phyloP scores from a whole-genome alignment of 2,113 vertebrate species.

The Morone chrysops region DNA sequence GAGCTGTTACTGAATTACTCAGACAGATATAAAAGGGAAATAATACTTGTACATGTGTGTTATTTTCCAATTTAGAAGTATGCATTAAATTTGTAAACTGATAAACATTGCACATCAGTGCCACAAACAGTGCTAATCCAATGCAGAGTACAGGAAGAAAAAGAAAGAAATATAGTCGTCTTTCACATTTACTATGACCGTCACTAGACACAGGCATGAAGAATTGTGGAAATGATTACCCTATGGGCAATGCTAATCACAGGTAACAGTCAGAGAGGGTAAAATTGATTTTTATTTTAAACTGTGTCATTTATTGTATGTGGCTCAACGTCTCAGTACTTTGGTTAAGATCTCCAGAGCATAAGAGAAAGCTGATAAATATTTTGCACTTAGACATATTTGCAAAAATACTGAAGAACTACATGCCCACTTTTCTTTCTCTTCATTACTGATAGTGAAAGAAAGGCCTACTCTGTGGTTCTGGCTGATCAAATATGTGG shows the following conservation, averaged over 20 bases:
- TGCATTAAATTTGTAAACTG: neutral
- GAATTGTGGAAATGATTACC: neutral
- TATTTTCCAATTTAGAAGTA: neutral
- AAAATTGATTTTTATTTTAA: neutral
- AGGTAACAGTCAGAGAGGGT: neutral
- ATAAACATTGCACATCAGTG: neutral
- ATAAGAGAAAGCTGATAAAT: neutral
- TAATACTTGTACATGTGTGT: neutral
- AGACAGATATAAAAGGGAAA: neutral
- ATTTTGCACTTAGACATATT: neutral
- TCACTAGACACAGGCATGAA: neutral
- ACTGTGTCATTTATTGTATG: neutral
- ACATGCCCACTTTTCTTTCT: neutral
- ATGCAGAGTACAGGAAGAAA: no score
- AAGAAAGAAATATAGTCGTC: no score
- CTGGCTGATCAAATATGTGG: conserved; percentile 32
- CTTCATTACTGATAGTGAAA: neutral
- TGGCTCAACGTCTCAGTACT: neutral
- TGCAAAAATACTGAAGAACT: neutral
- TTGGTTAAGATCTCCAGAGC: neutral
- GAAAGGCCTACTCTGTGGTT: conserved; percentile 15
- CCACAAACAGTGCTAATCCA: no score
- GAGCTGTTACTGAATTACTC: neutral
- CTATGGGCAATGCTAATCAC: neutral
- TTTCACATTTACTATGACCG: neutral